phyloP scores from a whole-genome alignment of 2,888 invertebrate species.

The Netelia inedita region DNA sequence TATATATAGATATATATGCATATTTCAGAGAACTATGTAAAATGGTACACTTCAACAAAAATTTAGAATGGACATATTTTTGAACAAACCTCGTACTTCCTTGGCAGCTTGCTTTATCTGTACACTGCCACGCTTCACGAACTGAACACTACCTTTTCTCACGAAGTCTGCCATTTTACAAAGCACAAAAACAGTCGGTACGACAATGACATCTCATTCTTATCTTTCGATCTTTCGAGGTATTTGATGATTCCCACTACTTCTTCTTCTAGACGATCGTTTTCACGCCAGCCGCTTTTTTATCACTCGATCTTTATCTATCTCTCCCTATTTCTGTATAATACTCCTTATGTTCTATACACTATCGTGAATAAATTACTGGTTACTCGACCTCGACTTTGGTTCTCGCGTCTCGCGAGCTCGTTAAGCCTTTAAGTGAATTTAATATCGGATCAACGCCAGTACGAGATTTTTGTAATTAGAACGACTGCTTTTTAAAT shows the following conservation, averaged over 20 bases:
- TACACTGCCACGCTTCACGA: conserved; percentile 86
- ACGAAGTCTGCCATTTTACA: conserved; percentile 83
- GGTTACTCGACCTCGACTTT: conserved; percentile 76
- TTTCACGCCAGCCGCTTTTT: neutral
- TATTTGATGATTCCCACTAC: conserved; percentile 73
- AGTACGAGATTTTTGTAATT: neutral
- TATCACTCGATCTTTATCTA: neutral
- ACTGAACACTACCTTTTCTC: conserved; percentile 81
- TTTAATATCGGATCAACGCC: neutral
- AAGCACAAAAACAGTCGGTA: conserved; percentile 70
- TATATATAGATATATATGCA: too few species aligned
- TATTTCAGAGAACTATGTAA: neutral
- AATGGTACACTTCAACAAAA: neutral
- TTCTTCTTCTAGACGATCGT: conserved; percentile 1
- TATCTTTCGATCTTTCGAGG: conserved; percentile 51
- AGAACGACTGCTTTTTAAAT: neutral
- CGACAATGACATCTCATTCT: conserved; percentile 68
- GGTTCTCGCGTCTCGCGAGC: conserved; percentile 61
- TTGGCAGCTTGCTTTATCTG: conserved; percentile 86
- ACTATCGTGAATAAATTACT: conserved; percentile 72
- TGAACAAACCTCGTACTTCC: conserved; percentile 86
- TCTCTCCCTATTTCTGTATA: conserved; percentile 3
- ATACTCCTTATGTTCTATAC: conserved; percentile 18
- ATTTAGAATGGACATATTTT: conserved; percentile 2
- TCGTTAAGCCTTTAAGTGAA: neutral